These are phyloP conservation scores for Genyomyrus donnyi DNA, from an alignment of 2,113 vertebrate genomes.

Conservation along the genomic window DNA sequence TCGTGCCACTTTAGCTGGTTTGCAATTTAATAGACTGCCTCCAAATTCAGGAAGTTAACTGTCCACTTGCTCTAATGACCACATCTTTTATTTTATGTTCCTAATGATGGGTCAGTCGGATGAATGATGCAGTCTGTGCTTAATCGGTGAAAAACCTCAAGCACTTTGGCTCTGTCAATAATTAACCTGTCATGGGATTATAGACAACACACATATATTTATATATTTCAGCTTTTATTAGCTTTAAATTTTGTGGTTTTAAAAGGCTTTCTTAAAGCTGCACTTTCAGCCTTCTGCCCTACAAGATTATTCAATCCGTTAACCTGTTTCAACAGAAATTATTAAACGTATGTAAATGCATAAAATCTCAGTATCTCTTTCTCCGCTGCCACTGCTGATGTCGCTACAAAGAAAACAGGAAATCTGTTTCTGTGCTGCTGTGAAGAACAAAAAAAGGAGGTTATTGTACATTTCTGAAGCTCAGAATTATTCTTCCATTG, in stretches of 20 bases:
- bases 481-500: slow-evolving; percentile 40
- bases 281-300: background rate
- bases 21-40: slow-evolving; percentile 55
- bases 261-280: background rate
- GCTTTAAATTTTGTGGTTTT: background rate
- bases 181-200: slow-evolving; percentile 4
- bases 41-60: background rate
- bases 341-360: background rate
- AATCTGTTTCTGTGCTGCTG: slow-evolving; percentile 30
- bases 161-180: background rate
- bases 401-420: background rate
- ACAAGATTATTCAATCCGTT: background rate
- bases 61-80: background rate
- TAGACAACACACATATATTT: background rate
- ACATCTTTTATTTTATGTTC: background rate
- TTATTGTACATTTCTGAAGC: slow-evolving; percentile 33
- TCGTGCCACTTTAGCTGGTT: slow-evolving; percentile 59
- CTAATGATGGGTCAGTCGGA: background rate
- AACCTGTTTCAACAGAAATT: background rate
- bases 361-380: background rate
- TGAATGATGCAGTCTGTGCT: background rate
- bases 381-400: background rate
- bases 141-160: background rate
- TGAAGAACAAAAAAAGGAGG: slow-evolving; percentile 35
- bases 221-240: background rate